Percentiles rank a stretch among this genome's conserved stretches.
Conservation (phyloP, 1,140 invertebrate species). For the Asbolus verrucosus region DNA sequence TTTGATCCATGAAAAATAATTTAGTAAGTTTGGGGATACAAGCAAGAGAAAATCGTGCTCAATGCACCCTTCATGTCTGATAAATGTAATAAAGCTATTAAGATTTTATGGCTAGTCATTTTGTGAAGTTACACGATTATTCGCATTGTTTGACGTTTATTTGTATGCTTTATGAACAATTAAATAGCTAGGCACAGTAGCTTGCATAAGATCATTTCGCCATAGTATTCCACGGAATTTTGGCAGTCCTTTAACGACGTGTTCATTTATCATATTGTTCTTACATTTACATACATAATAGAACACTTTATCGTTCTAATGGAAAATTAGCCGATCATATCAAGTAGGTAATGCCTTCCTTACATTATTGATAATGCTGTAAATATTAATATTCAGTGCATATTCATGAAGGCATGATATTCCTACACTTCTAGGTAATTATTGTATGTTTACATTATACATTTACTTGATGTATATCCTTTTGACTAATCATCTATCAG, state of each 20-base stretch:
- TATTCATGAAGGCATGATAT: too few species aligned
- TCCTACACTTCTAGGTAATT: neutral
- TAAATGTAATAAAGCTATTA: constrained; percentile 22
- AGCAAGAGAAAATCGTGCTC: neutral
- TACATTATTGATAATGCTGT: too few species aligned
- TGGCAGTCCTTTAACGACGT: neutral
- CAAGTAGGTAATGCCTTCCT: too few species aligned
- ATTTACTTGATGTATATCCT: too few species aligned
- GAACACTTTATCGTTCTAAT: too few species aligned
- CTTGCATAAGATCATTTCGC: neutral
- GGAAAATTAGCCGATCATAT: too few species aligned
- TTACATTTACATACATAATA: neutral
- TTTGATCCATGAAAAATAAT: constrained; percentile 29
- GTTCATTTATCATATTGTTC: neutral
- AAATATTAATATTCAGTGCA: too few species aligned
- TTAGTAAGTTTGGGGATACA: constrained; percentile 12
- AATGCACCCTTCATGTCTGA: constrained; percentile 16
- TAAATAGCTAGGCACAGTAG: neutral
- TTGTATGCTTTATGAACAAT: constrained; percentile 23
- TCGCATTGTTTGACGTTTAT: constrained; percentile 34
- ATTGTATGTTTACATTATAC: too few species aligned
- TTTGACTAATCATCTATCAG: too few species aligned
- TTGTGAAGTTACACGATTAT: constrained; percentile 15
- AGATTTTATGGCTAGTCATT: neutral
- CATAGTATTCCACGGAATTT: neutral